phyloP scores from a whole-genome alignment of 2,888 invertebrate species.

The Tortricodes alternella region DNA sequence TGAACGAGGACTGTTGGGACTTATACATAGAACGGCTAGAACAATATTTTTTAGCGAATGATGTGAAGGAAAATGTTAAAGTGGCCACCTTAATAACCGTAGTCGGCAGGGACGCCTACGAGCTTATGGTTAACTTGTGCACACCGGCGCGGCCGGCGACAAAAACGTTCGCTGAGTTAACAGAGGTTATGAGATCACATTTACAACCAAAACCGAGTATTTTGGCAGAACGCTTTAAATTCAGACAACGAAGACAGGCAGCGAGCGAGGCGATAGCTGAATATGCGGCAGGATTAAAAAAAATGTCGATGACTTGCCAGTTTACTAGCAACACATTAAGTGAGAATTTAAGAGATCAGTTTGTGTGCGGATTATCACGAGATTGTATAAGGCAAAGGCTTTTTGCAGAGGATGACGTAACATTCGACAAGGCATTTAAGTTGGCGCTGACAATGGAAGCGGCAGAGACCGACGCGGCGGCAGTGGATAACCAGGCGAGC shows the following conservation, averaged over 20 bases:
- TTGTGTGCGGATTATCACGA: conserved; percentile 2
- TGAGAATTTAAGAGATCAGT: conserved; percentile 5
- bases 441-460: conserved; percentile 25
- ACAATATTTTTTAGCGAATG: conserved; percentile 27
- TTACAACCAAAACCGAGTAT: conserved; percentile 32
- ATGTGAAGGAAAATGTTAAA: conserved; percentile 8
- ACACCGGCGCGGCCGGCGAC: conserved; percentile 32
- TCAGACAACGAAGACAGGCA: conserved; percentile 30
- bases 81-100: conserved; percentile 31
- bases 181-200: conserved; percentile 26
- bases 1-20: conserved; percentile 21
- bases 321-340: conserved; percentile 13
- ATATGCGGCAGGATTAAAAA: conserved; percentile 32
- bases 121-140: conserved; percentile 30
- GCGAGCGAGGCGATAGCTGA: conserved; percentile 20
- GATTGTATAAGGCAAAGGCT: conserved; percentile 2
- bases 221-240: conserved; percentile 34
- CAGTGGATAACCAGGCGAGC: background rate
- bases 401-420: background rate
- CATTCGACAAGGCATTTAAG: background rate
- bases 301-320: conserved; percentile 28
- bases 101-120: conserved; percentile 31
- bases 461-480: conserved; percentile 32
- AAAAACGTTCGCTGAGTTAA: conserved; percentile 21
- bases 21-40: conserved; percentile 27